Conservation (phyloP, 1,140 invertebrate genomes). For the Ceratina australensis region DNA sequence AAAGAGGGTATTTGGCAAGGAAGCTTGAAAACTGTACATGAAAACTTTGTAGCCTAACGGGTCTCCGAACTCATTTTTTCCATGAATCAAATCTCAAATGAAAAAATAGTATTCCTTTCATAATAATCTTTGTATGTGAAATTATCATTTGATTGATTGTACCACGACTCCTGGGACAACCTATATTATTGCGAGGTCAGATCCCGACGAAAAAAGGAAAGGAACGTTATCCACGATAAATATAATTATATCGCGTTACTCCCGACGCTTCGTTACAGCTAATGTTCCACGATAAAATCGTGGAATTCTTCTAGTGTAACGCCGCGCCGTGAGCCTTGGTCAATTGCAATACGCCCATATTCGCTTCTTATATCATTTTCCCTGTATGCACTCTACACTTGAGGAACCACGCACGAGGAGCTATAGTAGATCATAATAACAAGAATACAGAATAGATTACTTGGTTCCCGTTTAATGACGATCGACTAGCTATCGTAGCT, state of each 20-base stretch:
- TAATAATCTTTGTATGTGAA: too few relatives aligned
- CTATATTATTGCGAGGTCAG: conserved; percentile 21
- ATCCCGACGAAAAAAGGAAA: neutral
- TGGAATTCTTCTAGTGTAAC: conserved; percentile 40
- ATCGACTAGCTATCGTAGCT: neutral
- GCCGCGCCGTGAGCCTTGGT: conserved; percentile 11
- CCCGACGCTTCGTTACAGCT: conserved; percentile 39
- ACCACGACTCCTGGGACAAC: too few relatives aligned
- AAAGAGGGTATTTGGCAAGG: too few relatives aligned
- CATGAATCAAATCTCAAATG: too few relatives aligned
- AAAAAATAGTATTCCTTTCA: too few relatives aligned
- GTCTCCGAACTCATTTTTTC: too few relatives aligned
- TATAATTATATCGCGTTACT: conserved; percentile 46
- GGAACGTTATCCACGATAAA: conserved; percentile 36
- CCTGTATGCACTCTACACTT: conserved; percentile 34
- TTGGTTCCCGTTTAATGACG: conserved; percentile 2
- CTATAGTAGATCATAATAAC: conserved; percentile 26
- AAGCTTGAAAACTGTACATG: too few relatives aligned
- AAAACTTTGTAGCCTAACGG: too few relatives aligned
- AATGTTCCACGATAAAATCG: conserved; percentile 43
- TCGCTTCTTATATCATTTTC: conserved; percentile 13
- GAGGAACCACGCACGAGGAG: conserved; percentile 5
- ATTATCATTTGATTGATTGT: too few relatives aligned
- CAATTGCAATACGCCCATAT: conserved; percentile 29
- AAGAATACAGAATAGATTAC: conserved; percentile 30